Conservation (phyloP, 2,888 invertebrate species). For the Cynaeus angustus region DNA sequence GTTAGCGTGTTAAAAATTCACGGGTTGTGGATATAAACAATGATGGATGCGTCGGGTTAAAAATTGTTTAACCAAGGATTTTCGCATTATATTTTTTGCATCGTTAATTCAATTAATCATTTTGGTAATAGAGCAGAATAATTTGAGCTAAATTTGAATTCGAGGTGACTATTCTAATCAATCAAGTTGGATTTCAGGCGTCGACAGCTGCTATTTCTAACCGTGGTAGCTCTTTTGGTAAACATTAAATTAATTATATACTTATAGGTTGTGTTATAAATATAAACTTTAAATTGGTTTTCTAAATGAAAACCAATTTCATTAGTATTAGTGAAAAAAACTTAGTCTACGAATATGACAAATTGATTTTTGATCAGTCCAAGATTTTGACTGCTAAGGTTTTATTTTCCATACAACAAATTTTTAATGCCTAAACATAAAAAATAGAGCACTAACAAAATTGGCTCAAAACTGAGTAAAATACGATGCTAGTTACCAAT, state of each 20-base stretch:
- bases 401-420: too few relatives aligned
- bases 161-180: conserved; percentile 47
- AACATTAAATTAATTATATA: conserved; percentile 48
- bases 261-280: conserved; percentile 7
- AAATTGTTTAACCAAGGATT: not conserved
- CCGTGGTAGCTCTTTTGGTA: conserved; percentile 45
- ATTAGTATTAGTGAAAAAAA: too few relatives aligned
- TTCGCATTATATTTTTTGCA: not conserved
- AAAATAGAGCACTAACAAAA: too few relatives aligned
- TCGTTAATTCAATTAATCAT: conserved; percentile 36
- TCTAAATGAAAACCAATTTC: too few relatives aligned
- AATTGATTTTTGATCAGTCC: too few relatives aligned
- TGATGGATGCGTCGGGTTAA: not conserved
- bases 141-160: conserved; percentile 46
- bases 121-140: conserved; percentile 40
- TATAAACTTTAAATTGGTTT: too few relatives aligned
- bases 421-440: too few relatives aligned
- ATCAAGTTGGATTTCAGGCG: conserved; percentile 46
- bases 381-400: too few relatives aligned
- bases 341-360: too few relatives aligned
- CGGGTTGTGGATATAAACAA: not conserved
- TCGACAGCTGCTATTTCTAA: conserved; percentile 46
- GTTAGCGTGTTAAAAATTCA: not conserved
- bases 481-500: too few relatives aligned
- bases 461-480: too few relatives aligned